These are phyloP conservation scores for Melieria picta DNA, from an alignment of 2,888 invertebrate species.

Conservation along the genomic window DNA sequence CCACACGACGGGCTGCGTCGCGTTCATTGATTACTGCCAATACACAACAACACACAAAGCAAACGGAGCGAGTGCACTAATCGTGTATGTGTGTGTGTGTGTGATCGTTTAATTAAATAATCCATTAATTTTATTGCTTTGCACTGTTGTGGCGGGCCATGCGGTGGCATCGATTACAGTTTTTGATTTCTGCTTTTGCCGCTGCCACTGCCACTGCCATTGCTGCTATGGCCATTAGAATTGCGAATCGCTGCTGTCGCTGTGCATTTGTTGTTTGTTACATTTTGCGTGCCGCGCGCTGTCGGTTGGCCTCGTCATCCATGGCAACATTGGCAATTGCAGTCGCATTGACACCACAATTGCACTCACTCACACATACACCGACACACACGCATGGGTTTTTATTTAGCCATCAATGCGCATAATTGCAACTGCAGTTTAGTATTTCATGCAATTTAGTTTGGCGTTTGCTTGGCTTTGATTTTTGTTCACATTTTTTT, in stretches of 20 bases:
- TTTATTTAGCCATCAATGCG: constrained; percentile 7
- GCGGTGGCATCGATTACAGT: not conserved
- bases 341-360: constrained; percentile 24
- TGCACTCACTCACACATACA: not conserved
- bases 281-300: too few species aligned
- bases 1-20: not conserved
- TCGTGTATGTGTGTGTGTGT: constrained; percentile 3
- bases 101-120: constrained; percentile 23
- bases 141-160: not conserved
- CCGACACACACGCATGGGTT: not conserved
- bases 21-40: constrained; percentile 16
- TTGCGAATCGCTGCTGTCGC: not conserved
- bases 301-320: constrained; percentile 4
- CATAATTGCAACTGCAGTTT: constrained; percentile 25
- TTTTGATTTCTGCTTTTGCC: not conserved
- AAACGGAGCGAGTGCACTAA: not conserved
- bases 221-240: not conserved
- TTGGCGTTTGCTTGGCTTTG: constrained; percentile 30
- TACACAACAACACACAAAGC: constrained; percentile 16
- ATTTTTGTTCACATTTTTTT: constrained; percentile 17
- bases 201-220: not conserved
- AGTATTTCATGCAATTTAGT: constrained; percentile 7
- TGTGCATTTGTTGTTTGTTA: not conserved
- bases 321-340: constrained; percentile 17
- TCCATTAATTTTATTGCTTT: constrained; percentile 16